Evolutionary conservation across 2,113 vertebrate species (phyloP).

Genomic region (Rhinolophus ferrumequinum): DNA sequence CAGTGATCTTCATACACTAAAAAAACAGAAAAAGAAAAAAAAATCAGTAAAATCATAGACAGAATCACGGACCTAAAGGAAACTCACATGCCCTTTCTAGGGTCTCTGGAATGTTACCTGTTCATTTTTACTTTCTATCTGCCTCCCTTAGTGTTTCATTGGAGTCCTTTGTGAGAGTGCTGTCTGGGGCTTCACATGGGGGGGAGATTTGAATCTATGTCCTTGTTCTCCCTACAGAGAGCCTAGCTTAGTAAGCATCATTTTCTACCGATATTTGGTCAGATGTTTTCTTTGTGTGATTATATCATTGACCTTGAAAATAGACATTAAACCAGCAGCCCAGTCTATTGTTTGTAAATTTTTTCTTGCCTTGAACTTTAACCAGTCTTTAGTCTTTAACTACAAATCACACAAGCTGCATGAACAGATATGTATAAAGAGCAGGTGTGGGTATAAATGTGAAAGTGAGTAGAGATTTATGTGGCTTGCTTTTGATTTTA

Average conservation of each 20-base stretch:
- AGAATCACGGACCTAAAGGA: not conserved
- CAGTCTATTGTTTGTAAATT: not conserved
- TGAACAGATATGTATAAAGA: not conserved
- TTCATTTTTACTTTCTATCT: not conserved
- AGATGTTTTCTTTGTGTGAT: not conserved
- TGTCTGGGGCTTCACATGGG: not conserved
- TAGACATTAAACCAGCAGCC: not conserved
- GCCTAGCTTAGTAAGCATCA: not conserved
- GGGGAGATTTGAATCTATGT: not conserved
- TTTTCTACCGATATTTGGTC: not conserved
- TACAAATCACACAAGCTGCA: not conserved
- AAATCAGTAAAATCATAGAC: not conserved
- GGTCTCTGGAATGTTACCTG: not conserved
- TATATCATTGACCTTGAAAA: not conserved
- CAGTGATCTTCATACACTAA: not conserved
- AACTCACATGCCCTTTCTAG: not conserved
- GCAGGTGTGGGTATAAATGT: not conserved
- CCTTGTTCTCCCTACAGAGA: not conserved
- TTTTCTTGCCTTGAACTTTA: conserved; percentile 27
- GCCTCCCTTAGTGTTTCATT: not conserved
- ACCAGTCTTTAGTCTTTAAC: conserved; percentile 25
- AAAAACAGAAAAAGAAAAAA: not conserved
- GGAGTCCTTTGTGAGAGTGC: not conserved
- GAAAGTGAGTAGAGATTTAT: not conserved
- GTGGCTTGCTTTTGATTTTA: not conserved